A percentile compares a stretch with the other conserved stretches of the same genome.
phyloP scores from a whole-genome alignment of 2,113 vertebrate species.

The Petrocephalus zakoni region DNA sequence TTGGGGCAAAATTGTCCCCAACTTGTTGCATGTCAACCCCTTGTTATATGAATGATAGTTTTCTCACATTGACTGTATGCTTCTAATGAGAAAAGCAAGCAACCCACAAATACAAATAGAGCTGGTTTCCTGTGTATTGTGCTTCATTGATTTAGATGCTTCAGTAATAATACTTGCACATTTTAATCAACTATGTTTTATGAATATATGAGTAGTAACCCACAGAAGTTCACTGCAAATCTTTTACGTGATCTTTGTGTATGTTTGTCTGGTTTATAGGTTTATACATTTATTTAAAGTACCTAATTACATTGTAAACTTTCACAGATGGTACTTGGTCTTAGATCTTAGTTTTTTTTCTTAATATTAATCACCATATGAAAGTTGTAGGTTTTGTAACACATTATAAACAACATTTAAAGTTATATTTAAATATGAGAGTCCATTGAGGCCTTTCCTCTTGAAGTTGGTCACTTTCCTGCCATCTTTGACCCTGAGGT shows the following conservation, averaged over 20 bases:
- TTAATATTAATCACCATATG: background rate
- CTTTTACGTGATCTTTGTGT: background rate
- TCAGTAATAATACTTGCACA: background rate
- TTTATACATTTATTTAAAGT: background rate
- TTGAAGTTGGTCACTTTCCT: background rate
- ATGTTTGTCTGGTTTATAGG: background rate
- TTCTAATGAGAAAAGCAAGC: background rate
- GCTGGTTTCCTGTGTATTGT: background rate
- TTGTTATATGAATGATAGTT: background rate
- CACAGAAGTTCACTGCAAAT: background rate
- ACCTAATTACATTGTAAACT: background rate
- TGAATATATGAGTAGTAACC: background rate
- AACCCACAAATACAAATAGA: background rate
- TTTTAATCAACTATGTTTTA: background rate
- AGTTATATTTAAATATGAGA: background rate
- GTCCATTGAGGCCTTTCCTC: background rate
- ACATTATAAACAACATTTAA: background rate
- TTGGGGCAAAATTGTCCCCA: background rate
- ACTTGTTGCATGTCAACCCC: conserved; percentile 21
- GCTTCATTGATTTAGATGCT: background rate
- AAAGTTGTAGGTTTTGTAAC: background rate
- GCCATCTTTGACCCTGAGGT: background rate
- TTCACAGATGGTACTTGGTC: background rate
- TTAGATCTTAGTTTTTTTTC: background rate
- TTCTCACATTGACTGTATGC: background rate